Conservation (phyloP, 2,888 invertebrate genomes). For the Ophion ellenae region DNA sequence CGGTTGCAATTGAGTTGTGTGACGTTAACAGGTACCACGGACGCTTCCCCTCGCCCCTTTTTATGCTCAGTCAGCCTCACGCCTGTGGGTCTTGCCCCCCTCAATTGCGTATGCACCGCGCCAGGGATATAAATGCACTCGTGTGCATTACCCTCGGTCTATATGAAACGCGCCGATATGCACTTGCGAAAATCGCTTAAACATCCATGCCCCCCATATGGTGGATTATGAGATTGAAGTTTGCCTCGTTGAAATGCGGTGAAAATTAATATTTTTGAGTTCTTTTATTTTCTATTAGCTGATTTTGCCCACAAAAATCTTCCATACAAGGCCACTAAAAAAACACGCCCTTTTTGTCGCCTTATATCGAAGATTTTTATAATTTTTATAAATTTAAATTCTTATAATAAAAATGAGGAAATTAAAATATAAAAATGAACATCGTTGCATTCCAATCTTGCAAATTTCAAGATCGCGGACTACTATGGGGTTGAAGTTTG, state of each 20-base stretch:
- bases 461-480: too few relatives aligned
- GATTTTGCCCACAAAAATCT: too few relatives aligned
- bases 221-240: slow-evolving; percentile 6
- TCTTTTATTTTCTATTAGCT: background rate
- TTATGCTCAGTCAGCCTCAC: slow-evolving; percentile 49
- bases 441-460: too few relatives aligned
- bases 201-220: slow-evolving; percentile 19
- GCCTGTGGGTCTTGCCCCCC: slow-evolving; percentile 37
- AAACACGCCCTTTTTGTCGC: too few relatives aligned
- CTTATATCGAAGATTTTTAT: too few relatives aligned
- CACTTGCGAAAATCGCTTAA: slow-evolving; percentile 50
- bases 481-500: too few relatives aligned
- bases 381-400: too few relatives aligned
- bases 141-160: slow-evolving; percentile 10
- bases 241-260: background rate
- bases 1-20: slow-evolving; percentile 62
- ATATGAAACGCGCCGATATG: background rate
- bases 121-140: background rate
- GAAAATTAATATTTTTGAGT: background rate
- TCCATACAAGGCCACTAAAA: too few relatives aligned
- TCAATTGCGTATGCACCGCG: slow-evolving; percentile 40
- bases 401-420: too few relatives aligned
- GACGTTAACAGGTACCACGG: slow-evolving; percentile 58
- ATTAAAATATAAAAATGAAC: too few relatives aligned
- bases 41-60: slow-evolving; percentile 55